Evolutionary conservation across 2,888 invertebrate genomes (phyloP), one percentile per base, ranked within the genome.

Genomic region (Uropetala carovei): DNA sequence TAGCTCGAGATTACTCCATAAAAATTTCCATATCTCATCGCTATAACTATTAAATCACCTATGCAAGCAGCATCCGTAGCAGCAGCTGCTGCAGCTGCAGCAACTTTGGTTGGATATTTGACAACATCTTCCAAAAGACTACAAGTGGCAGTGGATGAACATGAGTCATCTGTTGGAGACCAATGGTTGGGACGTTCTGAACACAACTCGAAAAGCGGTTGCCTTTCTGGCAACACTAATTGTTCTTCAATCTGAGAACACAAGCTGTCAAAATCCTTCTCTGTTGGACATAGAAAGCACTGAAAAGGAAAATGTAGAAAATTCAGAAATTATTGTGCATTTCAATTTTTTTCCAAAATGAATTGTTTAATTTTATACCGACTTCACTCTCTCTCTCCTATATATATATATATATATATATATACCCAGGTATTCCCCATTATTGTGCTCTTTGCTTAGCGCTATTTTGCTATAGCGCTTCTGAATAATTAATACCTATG

Each of bases 241-340:
- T 97, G 96, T 92, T 96, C 96, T 94, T 97, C 96, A 94, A 98
- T 96, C 84, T 96, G 96, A 93, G 95, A 95, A 94, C 98, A 98
- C 93, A 98, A 95, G 92, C 97, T 96, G 94, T 97, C 96, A 94
- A 98, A 98, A 93, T 98, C 98, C 75, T 95, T 95, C 95, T 98
- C 97, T 2, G 97, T 98, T 94, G 97, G 97, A 95, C 99, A 99
- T 94, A 98, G 97, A 95, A 99, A 99, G 95, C 99, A 98, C 98
- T 98, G 94, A 64, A 96, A 96, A 94, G 92, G 93, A 94, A 93
- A 93, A 86, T 92, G 94, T 43, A 82, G 58, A 27, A 86, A 16
- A 60, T 60, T 60, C 60, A 60, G 7, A 16, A 16, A 60, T 5
- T 18, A 60, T 60, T 18, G 18, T 5, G 7, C 2, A 4, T 60